A percentile compares a stretch with the other conserved stretches of the same genome.
Conservation (phyloP, 2,113 vertebrate species). For the Leucopternis melanops region DNA sequence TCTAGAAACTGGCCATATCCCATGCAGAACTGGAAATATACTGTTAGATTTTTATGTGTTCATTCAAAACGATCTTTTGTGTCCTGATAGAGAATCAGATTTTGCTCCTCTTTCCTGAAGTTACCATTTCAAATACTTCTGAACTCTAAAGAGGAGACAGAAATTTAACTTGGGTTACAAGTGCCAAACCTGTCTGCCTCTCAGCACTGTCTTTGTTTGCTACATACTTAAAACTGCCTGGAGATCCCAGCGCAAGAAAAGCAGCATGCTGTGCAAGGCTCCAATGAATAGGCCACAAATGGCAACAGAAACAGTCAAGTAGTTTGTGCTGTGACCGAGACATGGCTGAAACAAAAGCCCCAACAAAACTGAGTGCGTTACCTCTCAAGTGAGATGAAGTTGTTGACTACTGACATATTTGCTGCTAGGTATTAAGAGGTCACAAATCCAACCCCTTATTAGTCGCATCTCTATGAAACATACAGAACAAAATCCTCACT, state of each 20-base stretch:
- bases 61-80: background rate
- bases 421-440: background rate
- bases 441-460: background rate
- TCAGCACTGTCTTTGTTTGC: background rate
- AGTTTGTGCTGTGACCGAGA: fast-evolving
- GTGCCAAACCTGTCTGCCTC: background rate
- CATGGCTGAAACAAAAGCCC: background rate
- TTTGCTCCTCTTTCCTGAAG: background rate
- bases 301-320: background rate
- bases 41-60: background rate
- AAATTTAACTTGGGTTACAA: background rate
- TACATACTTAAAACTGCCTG: background rate
- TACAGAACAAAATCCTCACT: background rate
- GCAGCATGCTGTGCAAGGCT: background rate
- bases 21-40: background rate
- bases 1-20: background rate
- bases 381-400: background rate
- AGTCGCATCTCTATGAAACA: background rate
- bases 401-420: background rate
- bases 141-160: background rate
- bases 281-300: fast-evolving
- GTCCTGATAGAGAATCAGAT: background rate
- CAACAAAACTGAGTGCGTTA: background rate
- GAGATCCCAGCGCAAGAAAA: background rate
- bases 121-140: background rate